phyloP scores from a whole-genome alignment of 2,797 vertebrate species.

The Diplodus puntazzo region DNA sequence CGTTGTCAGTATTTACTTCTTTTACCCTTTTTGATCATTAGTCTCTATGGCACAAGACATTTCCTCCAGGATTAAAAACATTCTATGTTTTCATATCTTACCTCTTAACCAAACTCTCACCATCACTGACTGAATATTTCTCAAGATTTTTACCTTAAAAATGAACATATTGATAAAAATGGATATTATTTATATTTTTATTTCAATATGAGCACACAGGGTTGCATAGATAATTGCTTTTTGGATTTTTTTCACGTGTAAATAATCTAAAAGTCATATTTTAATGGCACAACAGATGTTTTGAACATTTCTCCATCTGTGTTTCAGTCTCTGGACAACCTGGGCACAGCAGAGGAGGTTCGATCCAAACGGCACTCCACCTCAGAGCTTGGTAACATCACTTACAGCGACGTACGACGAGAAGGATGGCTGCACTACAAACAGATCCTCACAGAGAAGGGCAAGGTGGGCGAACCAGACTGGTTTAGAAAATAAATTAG shows the following conservation, averaged over 20 bases:
- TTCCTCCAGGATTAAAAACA: too few species aligned
- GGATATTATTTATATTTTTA: background rate
- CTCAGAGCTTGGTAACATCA: constrained; percentile 93
- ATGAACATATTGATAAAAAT: too few species aligned
- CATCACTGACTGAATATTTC: background rate
- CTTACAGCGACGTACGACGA: constrained; percentile 91
- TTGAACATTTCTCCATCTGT: constrained; percentile 10
- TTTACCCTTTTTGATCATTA: too few species aligned
- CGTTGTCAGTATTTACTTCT: too few species aligned
- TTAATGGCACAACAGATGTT: background rate
- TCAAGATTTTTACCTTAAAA: too few species aligned
- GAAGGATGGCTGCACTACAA: constrained; percentile 98
- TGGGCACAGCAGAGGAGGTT: constrained; percentile 91
- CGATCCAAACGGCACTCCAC: constrained; percentile 95
- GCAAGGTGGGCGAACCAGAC: constrained; percentile 88
- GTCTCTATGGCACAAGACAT: too few species aligned
- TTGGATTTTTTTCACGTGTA: too few species aligned
- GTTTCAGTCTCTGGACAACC: constrained; percentile 93
- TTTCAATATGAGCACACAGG: too few species aligned
- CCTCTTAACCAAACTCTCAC: background rate
- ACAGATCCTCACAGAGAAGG: constrained; percentile 97
- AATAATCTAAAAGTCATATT: too few species aligned
- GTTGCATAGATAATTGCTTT: too few species aligned
- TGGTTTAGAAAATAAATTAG: fast-evolving
- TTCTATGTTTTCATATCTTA: too few species aligned